Percentiles rank a stretch among this genome's conserved stretches.
phyloP scores from a whole-genome alignment of 2,888 invertebrate genomes.

The Leucophenga montana region DNA sequence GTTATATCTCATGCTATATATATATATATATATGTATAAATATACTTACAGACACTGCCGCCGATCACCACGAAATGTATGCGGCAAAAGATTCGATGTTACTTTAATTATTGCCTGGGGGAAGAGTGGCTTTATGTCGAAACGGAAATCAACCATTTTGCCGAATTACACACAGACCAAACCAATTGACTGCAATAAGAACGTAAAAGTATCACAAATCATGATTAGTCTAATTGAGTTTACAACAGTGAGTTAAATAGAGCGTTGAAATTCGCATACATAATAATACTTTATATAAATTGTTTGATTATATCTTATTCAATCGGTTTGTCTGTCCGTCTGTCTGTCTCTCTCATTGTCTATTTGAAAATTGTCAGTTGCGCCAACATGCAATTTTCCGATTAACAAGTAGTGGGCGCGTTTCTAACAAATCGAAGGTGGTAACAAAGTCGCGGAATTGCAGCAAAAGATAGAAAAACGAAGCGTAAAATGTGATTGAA shows the following conservation, averaged over 20 bases:
- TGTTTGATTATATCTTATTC: background rate
- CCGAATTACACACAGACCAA: conserved; percentile 25
- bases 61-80: conserved; percentile 75
- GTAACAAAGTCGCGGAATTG: background rate
- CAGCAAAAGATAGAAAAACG: background rate
- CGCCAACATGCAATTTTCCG: conserved; percentile 23
- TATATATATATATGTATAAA: conserved; percentile 42
- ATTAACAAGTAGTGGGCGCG: conserved; percentile 23
- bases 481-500: background rate
- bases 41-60: conserved; percentile 74
- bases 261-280: conserved; percentile 47
- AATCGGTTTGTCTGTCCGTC: background rate
- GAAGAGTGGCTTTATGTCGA: conserved; percentile 75
- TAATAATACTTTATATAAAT: conserved; percentile 15
- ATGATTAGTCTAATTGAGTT: conserved; percentile 33
- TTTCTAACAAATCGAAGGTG: background rate
- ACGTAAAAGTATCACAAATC: conserved; percentile 12
- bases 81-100: conserved; percentile 74
- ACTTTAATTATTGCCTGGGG: conserved; percentile 75
- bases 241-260: conserved; percentile 50
- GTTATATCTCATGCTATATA: no score
- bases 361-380: conserved; percentile 19
- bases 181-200: background rate
- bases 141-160: conserved; percentile 76
- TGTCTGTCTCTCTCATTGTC: background rate